phyloP scores from a whole-genome alignment of 2,113 vertebrate species.

The Montifringilla adamsi region DNA sequence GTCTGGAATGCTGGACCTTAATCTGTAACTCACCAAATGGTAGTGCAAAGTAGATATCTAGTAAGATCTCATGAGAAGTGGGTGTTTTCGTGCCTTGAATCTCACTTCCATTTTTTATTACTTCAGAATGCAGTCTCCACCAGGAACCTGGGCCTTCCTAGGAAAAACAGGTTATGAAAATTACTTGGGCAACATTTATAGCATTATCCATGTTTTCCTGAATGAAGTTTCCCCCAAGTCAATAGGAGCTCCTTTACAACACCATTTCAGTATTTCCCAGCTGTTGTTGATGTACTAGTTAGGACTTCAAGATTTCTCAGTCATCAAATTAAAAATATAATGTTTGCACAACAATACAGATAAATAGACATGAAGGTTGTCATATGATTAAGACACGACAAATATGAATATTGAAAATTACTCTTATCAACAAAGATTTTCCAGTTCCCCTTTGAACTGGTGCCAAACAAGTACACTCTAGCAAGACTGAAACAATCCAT shows the following conservation, averaged over 20 bases:
- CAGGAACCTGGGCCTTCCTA: slow-evolving; percentile 69
- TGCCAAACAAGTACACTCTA: not conserved
- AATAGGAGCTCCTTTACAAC: not conserved
- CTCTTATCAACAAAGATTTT: not conserved
- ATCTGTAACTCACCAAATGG: slow-evolving; percentile 53
- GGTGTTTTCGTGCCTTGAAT: slow-evolving; percentile 61
- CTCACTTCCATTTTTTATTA: slow-evolving; percentile 53
- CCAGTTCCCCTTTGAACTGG: not conserved
- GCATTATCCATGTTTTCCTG: not conserved
- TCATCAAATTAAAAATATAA: not conserved
- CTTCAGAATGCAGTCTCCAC: slow-evolving; percentile 67
- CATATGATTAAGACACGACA: not conserved
- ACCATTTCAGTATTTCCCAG: not conserved
- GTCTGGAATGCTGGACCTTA: not conserved
- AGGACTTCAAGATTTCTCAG: not conserved
- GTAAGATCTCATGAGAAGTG: slow-evolving; percentile 59
- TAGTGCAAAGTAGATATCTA: slow-evolving; percentile 64
- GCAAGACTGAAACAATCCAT: not conserved
- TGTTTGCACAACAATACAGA: not conserved
- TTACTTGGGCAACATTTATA: not conserved
- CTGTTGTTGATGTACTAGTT: not conserved
- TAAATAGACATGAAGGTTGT: not conserved
- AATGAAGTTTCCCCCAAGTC: not conserved
- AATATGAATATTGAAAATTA: not conserved
- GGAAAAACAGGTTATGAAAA: not conserved